These are phyloP conservation scores for Amblyjoppa proteus DNA, from an alignment of 2,888 invertebrate species.

Conservation along the genomic window DNA sequence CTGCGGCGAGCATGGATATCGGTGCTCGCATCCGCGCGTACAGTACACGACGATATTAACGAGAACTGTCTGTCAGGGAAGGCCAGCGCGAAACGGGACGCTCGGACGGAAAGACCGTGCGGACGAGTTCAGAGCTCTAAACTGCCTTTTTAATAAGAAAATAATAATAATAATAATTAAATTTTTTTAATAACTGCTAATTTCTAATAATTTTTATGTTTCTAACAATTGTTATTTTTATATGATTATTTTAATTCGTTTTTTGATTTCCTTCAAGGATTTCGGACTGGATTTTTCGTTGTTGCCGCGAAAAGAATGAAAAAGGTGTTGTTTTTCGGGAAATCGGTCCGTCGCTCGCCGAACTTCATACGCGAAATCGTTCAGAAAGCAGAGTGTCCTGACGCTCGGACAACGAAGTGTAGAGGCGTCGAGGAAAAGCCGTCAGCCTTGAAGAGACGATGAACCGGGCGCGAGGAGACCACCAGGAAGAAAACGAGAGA, in stretches of 20 bases:
- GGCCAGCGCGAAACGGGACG: too few species aligned
- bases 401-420: neutral
- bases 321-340: neutral
- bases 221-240: too few species aligned
- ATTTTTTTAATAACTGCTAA: neutral
- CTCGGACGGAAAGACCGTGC: too few species aligned
- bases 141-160: neutral
- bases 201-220: neutral
- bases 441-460: constrained; percentile 62
- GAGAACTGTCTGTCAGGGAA: neutral
- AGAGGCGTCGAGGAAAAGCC: constrained; percentile 16
- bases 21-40: neutral
- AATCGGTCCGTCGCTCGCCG: neutral
- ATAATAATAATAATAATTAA: neutral
- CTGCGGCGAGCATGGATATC: neutral
- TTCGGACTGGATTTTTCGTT: neutral
- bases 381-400: neutral
- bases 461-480: constrained; percentile 68
- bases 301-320: neutral
- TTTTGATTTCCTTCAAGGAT: too few species aligned
- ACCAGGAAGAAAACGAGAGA: constrained; percentile 73
- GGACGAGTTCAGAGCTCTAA: too few species aligned
- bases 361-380: neutral
- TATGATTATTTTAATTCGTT: too few species aligned
- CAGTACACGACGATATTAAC: neutral